phyloP scores from a whole-genome alignment of 2,113 vertebrate genomes.

The Gavialis gangeticus region DNA sequence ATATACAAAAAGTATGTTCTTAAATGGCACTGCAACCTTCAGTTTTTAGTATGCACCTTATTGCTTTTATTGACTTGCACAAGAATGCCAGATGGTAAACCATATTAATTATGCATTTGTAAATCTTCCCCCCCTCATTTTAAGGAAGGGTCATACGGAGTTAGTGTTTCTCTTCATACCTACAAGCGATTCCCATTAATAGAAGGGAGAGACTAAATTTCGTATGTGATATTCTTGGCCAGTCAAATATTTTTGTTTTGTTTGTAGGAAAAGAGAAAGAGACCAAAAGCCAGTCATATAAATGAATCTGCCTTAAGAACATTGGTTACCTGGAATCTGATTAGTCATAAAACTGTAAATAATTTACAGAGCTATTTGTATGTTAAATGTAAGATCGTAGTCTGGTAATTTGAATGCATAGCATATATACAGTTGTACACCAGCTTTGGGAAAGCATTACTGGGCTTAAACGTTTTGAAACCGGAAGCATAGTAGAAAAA shows the following conservation, averaged over 20 bases:
- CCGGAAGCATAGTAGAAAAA: slow-evolving; percentile 24
- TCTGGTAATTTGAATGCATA: slow-evolving; percentile 60
- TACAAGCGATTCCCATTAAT: neutral
- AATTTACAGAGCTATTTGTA: slow-evolving; percentile 73
- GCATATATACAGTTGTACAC: slow-evolving; percentile 66
- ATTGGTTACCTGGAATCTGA: slow-evolving; percentile 52
- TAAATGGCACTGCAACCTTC: neutral
- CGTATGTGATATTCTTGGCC: neutral
- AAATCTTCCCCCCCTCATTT: slow-evolving; percentile 7
- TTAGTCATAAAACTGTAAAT: slow-evolving; percentile 68
- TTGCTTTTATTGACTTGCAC: slow-evolving; percentile 1
- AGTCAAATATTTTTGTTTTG: neutral
- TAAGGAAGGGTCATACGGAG: slow-evolving; percentile 13
- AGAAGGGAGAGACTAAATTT: neutral
- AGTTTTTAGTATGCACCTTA: slow-evolving; percentile 31
- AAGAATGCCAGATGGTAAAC: neutral
- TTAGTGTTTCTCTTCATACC: neutral
- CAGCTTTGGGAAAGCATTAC: slow-evolving; percentile 39
- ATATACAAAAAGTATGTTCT: slow-evolving; percentile 32
- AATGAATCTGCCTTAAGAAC: slow-evolving; percentile 66
- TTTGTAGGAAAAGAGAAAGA: neutral
- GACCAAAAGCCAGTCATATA: slow-evolving; percentile 29
- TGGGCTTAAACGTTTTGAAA: slow-evolving; percentile 47
- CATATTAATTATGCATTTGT: slow-evolving; percentile 2
- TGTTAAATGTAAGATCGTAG: slow-evolving; percentile 51